These are phyloP conservation scores for Notamacropus eugenii DNA, from an alignment of 2,797 vertebrate species.

Conservation along the genomic window DNA sequence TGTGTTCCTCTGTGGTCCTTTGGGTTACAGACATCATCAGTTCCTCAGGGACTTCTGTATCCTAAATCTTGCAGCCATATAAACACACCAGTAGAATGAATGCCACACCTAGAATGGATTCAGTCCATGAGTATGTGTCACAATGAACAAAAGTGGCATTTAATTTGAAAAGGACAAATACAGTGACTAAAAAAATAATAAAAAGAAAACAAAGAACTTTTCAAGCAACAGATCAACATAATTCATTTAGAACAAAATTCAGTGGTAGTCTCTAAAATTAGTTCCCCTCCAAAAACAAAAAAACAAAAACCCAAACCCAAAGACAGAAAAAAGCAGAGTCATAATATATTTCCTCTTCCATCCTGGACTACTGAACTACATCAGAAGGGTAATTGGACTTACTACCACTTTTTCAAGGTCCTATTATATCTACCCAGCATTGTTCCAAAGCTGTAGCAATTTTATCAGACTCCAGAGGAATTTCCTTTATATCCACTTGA, in stretches of 20 bases:
- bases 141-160: neutral
- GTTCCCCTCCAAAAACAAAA: neutral
- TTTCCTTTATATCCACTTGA: neutral
- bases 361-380: neutral
- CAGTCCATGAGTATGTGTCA: neutral
- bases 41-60: neutral
- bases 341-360: constrained; percentile 23
- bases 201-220: neutral
- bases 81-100: neutral
- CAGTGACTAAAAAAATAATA: neutral
- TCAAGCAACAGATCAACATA: neutral
- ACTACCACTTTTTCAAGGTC: neutral
- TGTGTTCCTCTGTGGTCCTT: neutral
- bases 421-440: neutral
- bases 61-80: neutral
- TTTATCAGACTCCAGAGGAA: neutral
- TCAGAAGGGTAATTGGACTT: neutral
- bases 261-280: neutral
- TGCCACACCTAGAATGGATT: neutral
- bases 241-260: neutral
- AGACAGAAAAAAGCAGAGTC: constrained; percentile 1
- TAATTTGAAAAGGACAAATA: neutral
- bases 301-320: constrained; percentile 23
- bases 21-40: neutral
- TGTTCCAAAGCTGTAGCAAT: neutral